Conservation (phyloP, 2,797 vertebrate species). For the Galagoides demidoff region DNA sequence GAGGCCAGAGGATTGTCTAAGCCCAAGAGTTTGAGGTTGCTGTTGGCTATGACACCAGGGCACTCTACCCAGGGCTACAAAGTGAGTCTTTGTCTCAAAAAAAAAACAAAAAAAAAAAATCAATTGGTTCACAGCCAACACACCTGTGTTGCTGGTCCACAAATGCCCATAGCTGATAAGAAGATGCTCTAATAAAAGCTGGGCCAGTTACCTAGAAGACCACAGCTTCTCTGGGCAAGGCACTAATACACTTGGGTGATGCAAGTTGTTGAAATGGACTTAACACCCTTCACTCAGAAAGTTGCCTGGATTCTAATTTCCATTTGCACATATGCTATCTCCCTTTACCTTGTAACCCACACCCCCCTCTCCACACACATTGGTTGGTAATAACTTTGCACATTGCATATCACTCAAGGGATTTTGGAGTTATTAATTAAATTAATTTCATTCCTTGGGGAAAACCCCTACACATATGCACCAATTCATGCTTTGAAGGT, state of each 20-base stretch:
- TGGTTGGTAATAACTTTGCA: conserved; percentile 30
- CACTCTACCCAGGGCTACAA: no score
- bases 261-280: neutral
- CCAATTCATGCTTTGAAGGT: conserved; percentile 43
- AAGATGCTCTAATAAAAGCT: neutral
- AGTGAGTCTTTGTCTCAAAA: no score
- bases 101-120: neutral
- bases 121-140: neutral
- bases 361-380: neutral
- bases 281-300: neutral
- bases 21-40: no score
- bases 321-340: neutral
- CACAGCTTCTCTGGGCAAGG: neutral
- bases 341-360: neutral
- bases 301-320: neutral
- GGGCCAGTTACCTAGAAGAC: neutral
- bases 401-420: conserved; percentile 42
- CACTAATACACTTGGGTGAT: neutral
- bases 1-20: no score
- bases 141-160: neutral
- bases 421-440: conserved; percentile 72
- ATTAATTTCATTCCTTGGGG: conserved; percentile 40
- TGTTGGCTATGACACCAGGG: no score
- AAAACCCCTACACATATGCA: neutral
- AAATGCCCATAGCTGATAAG: neutral